Percentiles rank a stretch among this genome's conserved stretches.
Conservation (phyloP, 1,140 invertebrate genomes). For the Drosophila rufa region DNA sequence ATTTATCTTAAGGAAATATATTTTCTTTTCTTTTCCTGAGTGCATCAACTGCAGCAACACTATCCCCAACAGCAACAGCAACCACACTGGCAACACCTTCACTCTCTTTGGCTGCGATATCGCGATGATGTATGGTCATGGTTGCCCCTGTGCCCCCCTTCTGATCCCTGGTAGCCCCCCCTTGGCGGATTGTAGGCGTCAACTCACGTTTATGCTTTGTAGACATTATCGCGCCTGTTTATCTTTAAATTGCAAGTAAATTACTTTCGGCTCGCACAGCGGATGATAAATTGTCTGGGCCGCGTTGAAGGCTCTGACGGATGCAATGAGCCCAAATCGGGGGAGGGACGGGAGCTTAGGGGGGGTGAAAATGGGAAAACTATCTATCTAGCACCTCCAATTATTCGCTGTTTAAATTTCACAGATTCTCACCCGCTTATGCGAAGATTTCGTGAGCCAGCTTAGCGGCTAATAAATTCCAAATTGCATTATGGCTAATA, state of each 20-base stretch:
- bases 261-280: conserved; percentile 78
- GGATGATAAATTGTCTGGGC: conserved; percentile 76
- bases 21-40: not conserved
- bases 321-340: conserved; percentile 60
- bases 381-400: conserved; percentile 37
- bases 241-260: conserved; percentile 84
- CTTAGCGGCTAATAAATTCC: conserved; percentile 43
- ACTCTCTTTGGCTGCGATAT: conserved; percentile 71
- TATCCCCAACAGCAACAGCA: conserved; percentile 41
- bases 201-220: conserved; percentile 84
- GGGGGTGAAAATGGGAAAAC: conserved; percentile 20
- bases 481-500: conserved; percentile 24
- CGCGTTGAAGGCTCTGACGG: conserved; percentile 74
- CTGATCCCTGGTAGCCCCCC: conserved; percentile 3
- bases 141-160: conserved; percentile 11
- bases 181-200: conserved; percentile 76
- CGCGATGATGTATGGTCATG: conserved; percentile 76
- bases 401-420: conserved; percentile 33
- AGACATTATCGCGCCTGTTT: conserved; percentile 84
- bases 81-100: conserved; percentile 69
- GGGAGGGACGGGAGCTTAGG: not conserved
- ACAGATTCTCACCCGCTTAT: conserved; percentile 41
- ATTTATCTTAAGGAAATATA: not conserved
- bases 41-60: conserved; percentile 20
- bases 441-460: conserved; percentile 30